Conservation (phyloP, 2,888 invertebrate genomes). For the Lissonota sp. region DNA sequence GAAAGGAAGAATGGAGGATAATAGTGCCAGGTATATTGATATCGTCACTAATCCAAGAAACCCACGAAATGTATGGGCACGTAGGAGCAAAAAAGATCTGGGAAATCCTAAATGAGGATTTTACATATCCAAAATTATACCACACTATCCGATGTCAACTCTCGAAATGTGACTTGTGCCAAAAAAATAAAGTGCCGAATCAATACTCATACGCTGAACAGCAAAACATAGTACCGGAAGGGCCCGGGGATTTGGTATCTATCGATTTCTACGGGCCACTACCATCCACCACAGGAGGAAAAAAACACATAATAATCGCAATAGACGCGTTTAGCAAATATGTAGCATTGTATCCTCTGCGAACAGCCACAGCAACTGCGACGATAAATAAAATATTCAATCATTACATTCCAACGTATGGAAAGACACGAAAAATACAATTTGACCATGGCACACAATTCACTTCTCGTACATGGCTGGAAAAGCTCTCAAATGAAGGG, state of each 20-base stretch:
- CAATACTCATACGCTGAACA: neutral
- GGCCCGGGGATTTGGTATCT: constrained; percentile 6
- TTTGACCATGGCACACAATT: constrained; percentile 39
- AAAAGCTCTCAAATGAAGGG: neutral
- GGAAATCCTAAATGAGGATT: constrained; percentile 2
- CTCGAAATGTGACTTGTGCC: constrained; percentile 4
- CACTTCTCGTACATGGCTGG: neutral
- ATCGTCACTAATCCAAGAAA: neutral
- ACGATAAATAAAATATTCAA: no score
- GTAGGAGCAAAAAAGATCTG: constrained; percentile 5
- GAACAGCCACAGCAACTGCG: no score
- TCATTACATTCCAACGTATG: no score
- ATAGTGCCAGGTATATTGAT: neutral
- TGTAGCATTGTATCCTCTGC: neutral
- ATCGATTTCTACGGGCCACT: constrained; percentile 21
- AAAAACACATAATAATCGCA: neutral
- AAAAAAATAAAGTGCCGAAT: constrained; percentile 1
- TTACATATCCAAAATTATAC: neutral
- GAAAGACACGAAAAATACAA: neutral
- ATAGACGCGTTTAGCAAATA: constrained; percentile 6
- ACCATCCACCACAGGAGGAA: neutral
- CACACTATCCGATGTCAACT: no score
- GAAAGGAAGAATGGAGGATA: no score
- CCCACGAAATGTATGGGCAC: constrained; percentile 20
- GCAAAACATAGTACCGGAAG: constrained; percentile 5